Evolutionary conservation across 2,888 invertebrate genomes (phyloP), one percentile per base, ranked within the genome.

Genomic region (Ferrisia virgata): DNA sequence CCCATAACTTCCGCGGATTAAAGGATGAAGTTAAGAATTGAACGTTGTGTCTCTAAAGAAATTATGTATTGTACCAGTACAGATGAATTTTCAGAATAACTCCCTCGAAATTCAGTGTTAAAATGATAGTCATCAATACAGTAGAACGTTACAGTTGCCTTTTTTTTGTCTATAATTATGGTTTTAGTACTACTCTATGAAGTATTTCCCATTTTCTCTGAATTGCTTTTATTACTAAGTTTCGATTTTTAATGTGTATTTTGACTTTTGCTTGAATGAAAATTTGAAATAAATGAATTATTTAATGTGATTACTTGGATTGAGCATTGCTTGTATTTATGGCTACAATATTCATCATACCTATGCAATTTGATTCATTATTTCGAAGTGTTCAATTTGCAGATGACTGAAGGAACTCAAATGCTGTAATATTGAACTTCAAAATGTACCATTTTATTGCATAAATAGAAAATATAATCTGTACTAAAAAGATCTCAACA

Each of bases 161-260:
- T 72, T 72, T 72, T 33, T 72, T 72, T n/a, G 33, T 72, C 72
- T 33, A 28, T 64, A 47, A 25, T 53, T 53, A 22, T 33, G n/a
- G 33, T 72, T 72, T 72, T 72, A 72, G 72, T 72, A 72, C 33
- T 72, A 72, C n/a, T 18, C 28, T 64, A 9, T 28, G n/a, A 72
- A 72, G 72, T 72, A 72, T 72, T 72, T n/a, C 9, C 25, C 33
- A 72, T 72, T 33, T 53, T 33, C 33, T 72, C 33, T 72, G n/a
- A n/a, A 72, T 72, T 5, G 72, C 72, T 72, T 72, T 33, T 72
- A 72, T n/a, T 72, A 72, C 33, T 72, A 72, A 31, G 72, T 33
- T 72, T 33, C 33, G 72, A 33, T 47, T 47, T 47, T 47, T 69
- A 64, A 72, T 72, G 72, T 72, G 13, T 33, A 72, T 72, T 72